A percentile compares a stretch with the other conserved stretches of the same genome.
These are phyloP conservation scores for Aspidoscelis tigris DNA, from an alignment of 2,113 vertebrate species.

Conservation along the genomic window DNA sequence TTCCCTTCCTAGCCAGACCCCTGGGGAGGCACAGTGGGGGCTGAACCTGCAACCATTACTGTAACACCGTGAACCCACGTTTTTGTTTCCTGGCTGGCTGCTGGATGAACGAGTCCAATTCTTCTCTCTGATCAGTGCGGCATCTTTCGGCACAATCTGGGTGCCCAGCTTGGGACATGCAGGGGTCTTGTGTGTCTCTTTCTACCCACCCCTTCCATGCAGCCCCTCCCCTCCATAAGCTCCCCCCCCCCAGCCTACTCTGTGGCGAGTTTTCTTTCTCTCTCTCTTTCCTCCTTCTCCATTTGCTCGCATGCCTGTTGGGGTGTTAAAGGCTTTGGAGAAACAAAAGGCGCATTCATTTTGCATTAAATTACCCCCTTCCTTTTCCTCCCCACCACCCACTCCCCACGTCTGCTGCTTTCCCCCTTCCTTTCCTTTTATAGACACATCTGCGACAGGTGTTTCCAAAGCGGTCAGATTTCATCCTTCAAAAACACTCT, in stretches of 20 bases:
- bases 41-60: conserved; percentile 46
- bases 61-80: conserved; percentile 61
- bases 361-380: background rate
- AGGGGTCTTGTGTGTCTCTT: conserved; percentile 57
- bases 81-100: conserved; percentile 73
- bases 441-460: conserved; percentile 20
- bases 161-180: conserved; percentile 70
- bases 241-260: conserved; percentile 58
- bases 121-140: conserved; percentile 63
- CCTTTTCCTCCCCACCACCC: background rate
- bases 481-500: background rate
- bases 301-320: conserved; percentile 46
- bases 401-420: background rate
- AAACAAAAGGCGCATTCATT: conserved; percentile 50
- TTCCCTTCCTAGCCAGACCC: conserved; percentile 17
- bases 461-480: background rate
- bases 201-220: conserved; percentile 33
- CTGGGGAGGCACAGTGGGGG: conserved; percentile 45
- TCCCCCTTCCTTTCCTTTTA: conserved; percentile 32
- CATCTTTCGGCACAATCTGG: conserved; percentile 70
- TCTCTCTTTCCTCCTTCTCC: conserved; percentile 30
- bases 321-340: conserved; percentile 49
- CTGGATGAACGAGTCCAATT: conserved; percentile 73
- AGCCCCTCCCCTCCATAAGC: conserved; percentile 56
- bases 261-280: conserved; percentile 43